phyloP scores from a whole-genome alignment of 2,113 vertebrate species.

The Salvator merianae region DNA sequence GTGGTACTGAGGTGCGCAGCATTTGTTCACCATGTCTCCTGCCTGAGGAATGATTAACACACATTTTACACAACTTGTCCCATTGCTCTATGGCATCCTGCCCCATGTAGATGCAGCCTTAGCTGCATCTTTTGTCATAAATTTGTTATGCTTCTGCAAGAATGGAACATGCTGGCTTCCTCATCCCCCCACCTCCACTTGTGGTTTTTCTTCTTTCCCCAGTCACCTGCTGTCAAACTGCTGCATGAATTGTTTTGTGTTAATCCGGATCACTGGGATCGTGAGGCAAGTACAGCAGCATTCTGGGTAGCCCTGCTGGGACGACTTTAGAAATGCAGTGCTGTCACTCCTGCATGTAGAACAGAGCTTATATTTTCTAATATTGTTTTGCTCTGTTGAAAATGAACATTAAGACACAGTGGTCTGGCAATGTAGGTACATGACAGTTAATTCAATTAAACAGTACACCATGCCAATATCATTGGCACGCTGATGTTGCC shows the following conservation, averaged over 20 bases:
- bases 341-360: not conserved
- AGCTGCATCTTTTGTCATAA: not conserved
- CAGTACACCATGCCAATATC: not conserved
- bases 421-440: not conserved
- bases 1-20: no score
- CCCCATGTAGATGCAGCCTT: no score
- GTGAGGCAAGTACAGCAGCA: not conserved
- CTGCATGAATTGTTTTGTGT: not conserved
- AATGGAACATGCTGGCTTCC: not conserved
- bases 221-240: not conserved
- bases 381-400: not conserved
- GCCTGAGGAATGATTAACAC: no score
- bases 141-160: not conserved
- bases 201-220: not conserved
- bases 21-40: no score
- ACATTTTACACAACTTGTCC: no score
- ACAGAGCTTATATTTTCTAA: not conserved
- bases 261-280: not conserved
- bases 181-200: not conserved
- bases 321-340: not conserved
- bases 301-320: not conserved
- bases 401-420: slow-evolving; percentile 3
- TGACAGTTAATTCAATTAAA: slow-evolving; percentile 20
- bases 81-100: no score
- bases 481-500: not conserved